Evolutionary conservation across 2,113 vertebrate species (phyloP).

Genomic region (Shinisaurus crocodilurus): DNA sequence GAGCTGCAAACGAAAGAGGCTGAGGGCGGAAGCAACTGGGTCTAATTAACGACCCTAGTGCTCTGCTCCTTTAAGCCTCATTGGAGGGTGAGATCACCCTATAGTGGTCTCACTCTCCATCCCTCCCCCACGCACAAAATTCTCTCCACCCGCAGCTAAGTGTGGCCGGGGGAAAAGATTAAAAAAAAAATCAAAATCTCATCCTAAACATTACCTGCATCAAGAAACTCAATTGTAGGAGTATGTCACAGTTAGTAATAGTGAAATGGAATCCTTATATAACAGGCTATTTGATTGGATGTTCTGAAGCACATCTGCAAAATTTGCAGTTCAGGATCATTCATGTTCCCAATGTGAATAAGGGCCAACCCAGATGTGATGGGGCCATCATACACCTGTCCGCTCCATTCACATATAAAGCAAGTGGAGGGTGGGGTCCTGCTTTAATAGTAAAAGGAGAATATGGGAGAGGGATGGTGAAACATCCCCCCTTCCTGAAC

Average conservation of each 20-base stretch:
- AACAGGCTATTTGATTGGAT: neutral
- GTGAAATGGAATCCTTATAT: too few species aligned
- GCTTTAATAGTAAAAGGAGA: neutral
- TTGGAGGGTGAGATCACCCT: too few species aligned
- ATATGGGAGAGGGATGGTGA: neutral
- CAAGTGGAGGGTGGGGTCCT: neutral
- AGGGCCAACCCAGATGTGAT: neutral
- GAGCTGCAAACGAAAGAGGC: too few species aligned
- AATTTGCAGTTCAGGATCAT: neutral
- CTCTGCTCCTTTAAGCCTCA: too few species aligned
- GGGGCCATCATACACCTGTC: neutral
- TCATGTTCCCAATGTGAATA: neutral
- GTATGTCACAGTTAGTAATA: neutral
- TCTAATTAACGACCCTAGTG: too few species aligned
- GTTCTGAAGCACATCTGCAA: neutral
- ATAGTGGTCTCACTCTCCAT: too few species aligned
- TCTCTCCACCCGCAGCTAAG: too few species aligned
- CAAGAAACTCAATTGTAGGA: neutral
- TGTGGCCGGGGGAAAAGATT: too few species aligned
- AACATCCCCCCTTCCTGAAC: neutral
- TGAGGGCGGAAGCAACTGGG: too few species aligned
- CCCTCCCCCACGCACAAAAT: too few species aligned
- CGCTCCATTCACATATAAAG: neutral
- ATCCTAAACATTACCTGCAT: neutral
- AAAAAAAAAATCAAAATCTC: neutral